Evolutionary conservation across 1,140 invertebrate species (phyloP), one percentile per base, ranked within the genome.

Genomic region (Condylostylus longicornis): DNA sequence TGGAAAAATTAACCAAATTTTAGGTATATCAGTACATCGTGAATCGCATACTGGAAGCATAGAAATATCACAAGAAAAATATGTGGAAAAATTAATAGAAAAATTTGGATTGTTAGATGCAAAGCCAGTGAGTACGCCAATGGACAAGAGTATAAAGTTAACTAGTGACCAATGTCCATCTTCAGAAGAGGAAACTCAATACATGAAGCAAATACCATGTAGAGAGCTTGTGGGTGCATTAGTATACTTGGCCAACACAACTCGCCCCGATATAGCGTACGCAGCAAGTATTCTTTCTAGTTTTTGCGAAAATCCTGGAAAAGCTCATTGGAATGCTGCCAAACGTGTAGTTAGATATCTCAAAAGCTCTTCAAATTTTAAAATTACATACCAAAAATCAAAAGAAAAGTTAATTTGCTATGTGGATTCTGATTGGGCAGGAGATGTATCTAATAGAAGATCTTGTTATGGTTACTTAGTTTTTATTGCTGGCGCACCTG

Each of bases 251-350:
- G 23, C 53, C 0, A 19, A 42, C 1, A 47, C 32, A 21, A 61
- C 59, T 2, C 42, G 60, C 41, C 60, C 61, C n/a, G 56, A 65
- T 40, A 53, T 65, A 12, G 5, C 45, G 8, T 58, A 45, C 44
- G 43, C 51, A 3, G 53, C 49, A 6, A 51, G 41, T 23, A 30
- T 21, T 2, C 32, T 35, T n/a, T 46, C 40, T 40, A 15, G 36
- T 34, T 60, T 53, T 40, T 38, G 34, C 30, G 29, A 42, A 13
- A 33, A 47, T 28, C 44, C 44, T 9, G 39, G 37, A 12, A 36
- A 42, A 20, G 33, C 30, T 17, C 37, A 46, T 44, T 34, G 33
- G 29, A 13, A 31, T 25, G 30, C 31, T 36, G 42, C 41, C 1
- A 51, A 49, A 23, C 20, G 42, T 15, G 37, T 50, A 1, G 37